Evolutionary conservation across 1,140 invertebrate genomes (phyloP).

Genomic region (Philotrypesis tridentata): DNA sequence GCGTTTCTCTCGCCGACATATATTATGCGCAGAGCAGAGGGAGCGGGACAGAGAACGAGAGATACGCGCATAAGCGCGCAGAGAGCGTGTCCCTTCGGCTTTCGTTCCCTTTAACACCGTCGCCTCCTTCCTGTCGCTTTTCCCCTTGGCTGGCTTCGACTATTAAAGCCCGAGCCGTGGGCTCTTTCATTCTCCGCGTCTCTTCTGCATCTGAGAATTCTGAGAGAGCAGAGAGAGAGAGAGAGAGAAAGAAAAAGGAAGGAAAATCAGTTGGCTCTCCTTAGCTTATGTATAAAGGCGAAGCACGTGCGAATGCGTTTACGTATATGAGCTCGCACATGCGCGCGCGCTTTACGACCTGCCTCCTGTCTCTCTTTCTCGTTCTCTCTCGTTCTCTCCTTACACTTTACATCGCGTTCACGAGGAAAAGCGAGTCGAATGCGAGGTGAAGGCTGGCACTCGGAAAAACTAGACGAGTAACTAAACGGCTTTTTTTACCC

Average conservation of each 20-base stretch:
- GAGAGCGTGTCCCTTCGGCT: neutral
- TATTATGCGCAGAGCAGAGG: too few relatives aligned
- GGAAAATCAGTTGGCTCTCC: slow-evolving; percentile 28
- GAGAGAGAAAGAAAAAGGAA: slow-evolving; percentile 16
- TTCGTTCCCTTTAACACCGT: neutral
- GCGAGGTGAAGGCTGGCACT: neutral
- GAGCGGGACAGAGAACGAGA: too few relatives aligned
- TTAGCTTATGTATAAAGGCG: slow-evolving; percentile 11
- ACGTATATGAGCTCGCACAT: neutral
- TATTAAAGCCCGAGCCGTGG: slow-evolving; percentile 7
- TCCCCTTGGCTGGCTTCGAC: slow-evolving; percentile 2
- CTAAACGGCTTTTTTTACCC: neutral
- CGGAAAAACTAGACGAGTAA: neutral
- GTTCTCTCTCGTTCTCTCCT: too few relatives aligned
- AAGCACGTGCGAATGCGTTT: slow-evolving; percentile 5
- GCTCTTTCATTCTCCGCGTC: neutral
- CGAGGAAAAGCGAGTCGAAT: neutral
- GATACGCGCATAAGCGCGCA: too few relatives aligned
- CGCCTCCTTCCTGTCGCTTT: slow-evolving; percentile 15
- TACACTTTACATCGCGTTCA: neutral
- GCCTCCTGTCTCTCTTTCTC: too few relatives aligned
- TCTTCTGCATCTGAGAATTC: neutral
- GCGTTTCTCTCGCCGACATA: slow-evolving; percentile 7
- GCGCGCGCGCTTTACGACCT: neutral
- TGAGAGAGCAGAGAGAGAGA: too few relatives aligned